Conservation (phyloP, 2,888 invertebrate genomes). For the Euzetes globulus region DNA sequence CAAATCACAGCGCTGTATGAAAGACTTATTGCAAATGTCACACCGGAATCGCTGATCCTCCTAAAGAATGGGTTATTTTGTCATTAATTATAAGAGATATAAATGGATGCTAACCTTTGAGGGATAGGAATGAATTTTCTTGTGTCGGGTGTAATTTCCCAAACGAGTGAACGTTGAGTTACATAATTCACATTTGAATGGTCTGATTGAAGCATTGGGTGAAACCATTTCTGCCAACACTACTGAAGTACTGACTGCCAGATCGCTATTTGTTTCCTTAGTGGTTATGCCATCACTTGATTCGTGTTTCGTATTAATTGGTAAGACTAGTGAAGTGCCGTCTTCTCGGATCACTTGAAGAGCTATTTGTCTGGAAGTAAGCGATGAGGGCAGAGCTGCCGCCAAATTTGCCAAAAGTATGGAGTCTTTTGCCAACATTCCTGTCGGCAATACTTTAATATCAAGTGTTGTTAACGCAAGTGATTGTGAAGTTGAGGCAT, state of each 20-base stretch:
- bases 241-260: conserved; percentile 8
- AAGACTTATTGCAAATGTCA: conserved; percentile 44
- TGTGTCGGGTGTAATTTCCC: conserved; percentile 45
- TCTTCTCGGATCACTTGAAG: conserved; percentile 37
- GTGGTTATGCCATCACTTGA: not conserved
- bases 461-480: conserved; percentile 13
- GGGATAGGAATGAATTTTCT: conserved; percentile 44
- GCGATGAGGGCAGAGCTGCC: conserved; percentile 31
- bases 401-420: conserved; percentile 34
- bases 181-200: conserved; percentile 45
- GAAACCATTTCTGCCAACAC: conserved; percentile 13
- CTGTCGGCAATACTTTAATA: conserved; percentile 34
- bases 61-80: conserved; percentile 34
- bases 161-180: conserved; percentile 44
- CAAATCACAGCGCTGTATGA: conserved; percentile 46
- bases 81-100: not conserved
- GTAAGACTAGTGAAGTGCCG: conserved; percentile 36
- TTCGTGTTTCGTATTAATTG: conserved; percentile 27
- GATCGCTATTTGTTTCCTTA: not conserved
- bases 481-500: conserved; percentile 17
- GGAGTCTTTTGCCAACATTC: conserved; percentile 30
- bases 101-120: conserved; percentile 35
- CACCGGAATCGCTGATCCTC: conserved; percentile 44
- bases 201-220: conserved; percentile 27
- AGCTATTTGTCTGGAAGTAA: conserved; percentile 34